Evolutionary conservation across 2,888 invertebrate species (phyloP).

Genomic region (Siphlonurus alternatus): DNA sequence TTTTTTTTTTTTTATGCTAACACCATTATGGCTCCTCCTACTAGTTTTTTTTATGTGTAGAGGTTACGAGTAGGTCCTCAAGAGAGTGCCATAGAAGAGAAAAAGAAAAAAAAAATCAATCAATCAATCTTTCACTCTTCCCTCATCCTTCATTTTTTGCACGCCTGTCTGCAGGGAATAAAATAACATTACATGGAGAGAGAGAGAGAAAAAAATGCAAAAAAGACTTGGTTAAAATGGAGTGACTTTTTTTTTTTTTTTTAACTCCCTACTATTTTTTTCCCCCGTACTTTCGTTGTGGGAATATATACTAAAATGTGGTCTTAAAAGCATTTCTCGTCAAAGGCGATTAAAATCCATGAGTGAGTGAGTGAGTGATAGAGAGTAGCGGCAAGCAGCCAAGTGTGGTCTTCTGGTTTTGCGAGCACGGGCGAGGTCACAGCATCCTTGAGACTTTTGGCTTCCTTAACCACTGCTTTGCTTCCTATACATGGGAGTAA

Average conservation of each 20-base stretch:
- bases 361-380: too few relatives aligned
- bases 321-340: background rate
- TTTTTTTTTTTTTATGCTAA: background rate
- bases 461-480: too few relatives aligned
- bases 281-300: background rate
- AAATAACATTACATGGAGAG: background rate
- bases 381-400: too few relatives aligned
- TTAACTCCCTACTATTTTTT: background rate
- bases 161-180: slow-evolving; percentile 3
- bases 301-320: background rate
- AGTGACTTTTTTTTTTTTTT: background rate
- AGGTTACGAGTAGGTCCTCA: background rate
- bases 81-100: background rate
- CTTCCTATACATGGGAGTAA: too few relatives aligned
- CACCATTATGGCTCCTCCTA: background rate
- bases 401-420: too few relatives aligned
- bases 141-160: slow-evolving; percentile 2
- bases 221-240: background rate
- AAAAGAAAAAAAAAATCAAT: background rate
- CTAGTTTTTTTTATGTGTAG: background rate
- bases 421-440: too few relatives aligned
- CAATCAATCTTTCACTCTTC: background rate
- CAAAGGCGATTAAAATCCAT: background rate
- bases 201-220: background rate
- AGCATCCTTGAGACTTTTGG: too few relatives aligned